These are phyloP conservation scores for Lepetodrilus schrolli DNA, from an alignment of 2,888 invertebrate species.

Conservation along the genomic window DNA sequence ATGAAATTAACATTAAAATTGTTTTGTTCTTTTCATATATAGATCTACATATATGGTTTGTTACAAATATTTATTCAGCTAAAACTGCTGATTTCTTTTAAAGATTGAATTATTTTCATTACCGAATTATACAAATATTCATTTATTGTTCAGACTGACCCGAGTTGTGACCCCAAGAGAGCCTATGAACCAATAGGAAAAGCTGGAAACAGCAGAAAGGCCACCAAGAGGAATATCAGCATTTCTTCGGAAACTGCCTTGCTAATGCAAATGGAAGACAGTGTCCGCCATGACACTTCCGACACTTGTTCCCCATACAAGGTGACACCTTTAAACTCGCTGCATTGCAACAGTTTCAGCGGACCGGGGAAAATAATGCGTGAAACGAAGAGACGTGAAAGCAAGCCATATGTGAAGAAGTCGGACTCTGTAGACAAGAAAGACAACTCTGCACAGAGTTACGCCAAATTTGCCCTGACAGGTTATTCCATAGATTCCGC, in stretches of 20 bases:
- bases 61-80: too few species aligned
- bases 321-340: background rate
- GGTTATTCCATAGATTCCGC: background rate
- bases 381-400: background rate
- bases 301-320: background rate
- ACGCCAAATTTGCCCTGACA: background rate
- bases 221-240: background rate
- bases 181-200: slow-evolving; percentile 22
- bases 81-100: too few species aligned
- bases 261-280: slow-evolving; percentile 22
- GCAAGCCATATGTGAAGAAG: background rate
- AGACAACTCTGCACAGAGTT: background rate
- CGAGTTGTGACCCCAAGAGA: background rate
- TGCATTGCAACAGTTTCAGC: background rate
- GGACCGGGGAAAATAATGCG: background rate
- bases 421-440: background rate
- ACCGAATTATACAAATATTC: too few species aligned
- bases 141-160: slow-evolving; percentile 22
- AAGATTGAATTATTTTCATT: too few species aligned
- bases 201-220: background rate
- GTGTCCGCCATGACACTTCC: background rate
- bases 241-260: slow-evolving; percentile 26
- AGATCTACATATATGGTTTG: too few species aligned
- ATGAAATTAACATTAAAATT: too few species aligned
- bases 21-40: too few species aligned